These are phyloP conservation scores for Ylistrum balloti DNA, from an alignment of 1,140 invertebrate species.

Conservation along the genomic window DNA sequence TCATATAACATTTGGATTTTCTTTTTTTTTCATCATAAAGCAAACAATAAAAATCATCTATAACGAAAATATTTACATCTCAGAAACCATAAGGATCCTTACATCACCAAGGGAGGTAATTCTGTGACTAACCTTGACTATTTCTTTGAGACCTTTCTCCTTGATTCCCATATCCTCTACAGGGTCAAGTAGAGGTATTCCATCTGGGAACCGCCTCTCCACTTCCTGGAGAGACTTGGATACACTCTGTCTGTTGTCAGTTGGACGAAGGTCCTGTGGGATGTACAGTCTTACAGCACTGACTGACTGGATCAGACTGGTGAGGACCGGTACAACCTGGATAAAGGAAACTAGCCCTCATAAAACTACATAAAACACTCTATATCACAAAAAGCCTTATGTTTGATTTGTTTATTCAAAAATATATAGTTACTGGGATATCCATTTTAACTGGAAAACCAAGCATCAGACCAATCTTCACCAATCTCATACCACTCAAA, in stretches of 20 bases:
- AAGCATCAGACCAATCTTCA: too few relatives aligned
- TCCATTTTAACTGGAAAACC: too few relatives aligned
- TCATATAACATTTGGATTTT: too few relatives aligned
- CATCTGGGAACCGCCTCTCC: conserved; percentile 92
- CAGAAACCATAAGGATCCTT: too few relatives aligned
- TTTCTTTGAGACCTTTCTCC: conserved; percentile 90
- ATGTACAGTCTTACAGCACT: conserved; percentile 95
- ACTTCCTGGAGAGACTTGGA: conserved; percentile 95
- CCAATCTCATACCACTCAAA: too few relatives aligned
- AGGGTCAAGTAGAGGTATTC: conserved; percentile 95
- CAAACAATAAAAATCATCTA: too few relatives aligned
- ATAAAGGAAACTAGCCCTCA: conserved; percentile 47
- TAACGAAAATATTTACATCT: too few relatives aligned
- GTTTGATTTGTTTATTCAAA: too few relatives aligned
- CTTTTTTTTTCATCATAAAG: too few relatives aligned
- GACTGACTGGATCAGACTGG: conserved; percentile 89
- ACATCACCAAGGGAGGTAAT: too few relatives aligned
- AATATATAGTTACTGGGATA: too few relatives aligned
- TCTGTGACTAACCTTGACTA: conserved; percentile 82
- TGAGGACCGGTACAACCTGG: conserved; percentile 90
- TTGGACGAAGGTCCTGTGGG: conserved; percentile 92
- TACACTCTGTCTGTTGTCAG: conserved; percentile 92
- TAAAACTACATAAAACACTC: not conserved
- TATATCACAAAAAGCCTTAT: too few relatives aligned
- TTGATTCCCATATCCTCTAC: conserved; percentile 98